Conservation (phyloP, 2,888 invertebrate species). For the Tenodera sinensis region DNA sequence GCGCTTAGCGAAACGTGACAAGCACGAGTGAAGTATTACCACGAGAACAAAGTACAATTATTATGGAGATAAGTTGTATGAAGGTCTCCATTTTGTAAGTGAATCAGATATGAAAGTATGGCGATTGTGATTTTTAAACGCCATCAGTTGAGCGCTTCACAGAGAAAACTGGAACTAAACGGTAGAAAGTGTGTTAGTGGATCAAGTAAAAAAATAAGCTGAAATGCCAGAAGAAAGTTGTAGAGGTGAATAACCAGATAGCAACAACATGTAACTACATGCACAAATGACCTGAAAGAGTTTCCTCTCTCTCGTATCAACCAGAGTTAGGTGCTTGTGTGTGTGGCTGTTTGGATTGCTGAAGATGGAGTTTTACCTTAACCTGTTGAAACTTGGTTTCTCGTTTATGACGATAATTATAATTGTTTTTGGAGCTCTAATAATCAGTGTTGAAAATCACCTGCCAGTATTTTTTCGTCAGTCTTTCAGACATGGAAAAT, state of each 20-base stretch:
- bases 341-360: background rate
- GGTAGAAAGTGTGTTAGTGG: background rate
- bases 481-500: constrained; percentile 71
- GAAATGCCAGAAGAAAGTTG: background rate
- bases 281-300: background rate
- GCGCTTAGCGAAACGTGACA: background rate
- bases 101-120: background rate
- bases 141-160: background rate
- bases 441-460: constrained; percentile 62
- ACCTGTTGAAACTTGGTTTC: constrained; percentile 40
- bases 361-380: constrained; percentile 33
- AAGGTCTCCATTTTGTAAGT: background rate
- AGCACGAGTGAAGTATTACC: background rate
- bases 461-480: constrained; percentile 63
- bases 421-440: constrained; percentile 56
- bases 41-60: background rate
- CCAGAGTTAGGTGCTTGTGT: background rate
- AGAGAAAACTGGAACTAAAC: background rate
- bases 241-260: background rate
- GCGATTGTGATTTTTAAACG: background rate
- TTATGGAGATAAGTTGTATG: background rate
- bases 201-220: background rate
- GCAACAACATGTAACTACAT: background rate
- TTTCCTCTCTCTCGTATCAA: background rate
- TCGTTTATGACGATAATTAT: constrained; percentile 37